phyloP scores from a whole-genome alignment of 2,797 vertebrate genomes.

The Enteromius radiatus region DNA sequence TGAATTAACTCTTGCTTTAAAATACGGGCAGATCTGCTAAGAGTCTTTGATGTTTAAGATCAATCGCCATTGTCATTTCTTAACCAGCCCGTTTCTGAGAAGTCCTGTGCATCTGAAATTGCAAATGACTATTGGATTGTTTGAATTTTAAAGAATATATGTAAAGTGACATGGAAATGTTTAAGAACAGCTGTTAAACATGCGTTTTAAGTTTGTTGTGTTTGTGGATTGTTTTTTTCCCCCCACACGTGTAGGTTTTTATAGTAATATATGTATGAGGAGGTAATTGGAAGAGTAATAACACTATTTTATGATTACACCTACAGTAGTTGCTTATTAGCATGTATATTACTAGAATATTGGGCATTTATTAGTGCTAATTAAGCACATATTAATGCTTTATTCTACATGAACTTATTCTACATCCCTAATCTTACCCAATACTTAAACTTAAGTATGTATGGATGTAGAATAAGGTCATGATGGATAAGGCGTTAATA shows the following conservation, averaged over 20 bases:
- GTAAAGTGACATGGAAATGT: neutral
- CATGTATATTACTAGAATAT: too few relatives aligned
- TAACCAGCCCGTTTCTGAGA: neutral
- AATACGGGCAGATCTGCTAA: slow-evolving; percentile 13
- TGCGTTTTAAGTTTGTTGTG: neutral
- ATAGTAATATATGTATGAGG: neutral
- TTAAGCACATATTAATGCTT: too few relatives aligned
- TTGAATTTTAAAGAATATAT: neutral
- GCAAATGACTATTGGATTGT: neutral
- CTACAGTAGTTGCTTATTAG: too few relatives aligned
- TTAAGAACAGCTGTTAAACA: slow-evolving; percentile 8
- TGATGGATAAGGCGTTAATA: too few relatives aligned
- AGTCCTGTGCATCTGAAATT: neutral
- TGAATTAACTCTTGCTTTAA: slow-evolving; percentile 31
- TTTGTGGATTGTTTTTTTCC: neutral
- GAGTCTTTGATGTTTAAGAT: slow-evolving; percentile 30
- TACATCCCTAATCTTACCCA: too few relatives aligned
- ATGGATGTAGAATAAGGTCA: too few relatives aligned
- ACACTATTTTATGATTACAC: too few relatives aligned
- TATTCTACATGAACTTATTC: too few relatives aligned
- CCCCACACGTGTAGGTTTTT: neutral
- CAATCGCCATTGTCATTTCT: slow-evolving; percentile 7
- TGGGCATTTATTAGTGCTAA: too few relatives aligned
- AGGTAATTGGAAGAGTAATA: neutral
- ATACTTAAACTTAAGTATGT: too few relatives aligned